These are phyloP conservation scores for Puntigrus tetrazona DNA, from an alignment of 2,113 vertebrate species.

Conservation along the genomic window DNA sequence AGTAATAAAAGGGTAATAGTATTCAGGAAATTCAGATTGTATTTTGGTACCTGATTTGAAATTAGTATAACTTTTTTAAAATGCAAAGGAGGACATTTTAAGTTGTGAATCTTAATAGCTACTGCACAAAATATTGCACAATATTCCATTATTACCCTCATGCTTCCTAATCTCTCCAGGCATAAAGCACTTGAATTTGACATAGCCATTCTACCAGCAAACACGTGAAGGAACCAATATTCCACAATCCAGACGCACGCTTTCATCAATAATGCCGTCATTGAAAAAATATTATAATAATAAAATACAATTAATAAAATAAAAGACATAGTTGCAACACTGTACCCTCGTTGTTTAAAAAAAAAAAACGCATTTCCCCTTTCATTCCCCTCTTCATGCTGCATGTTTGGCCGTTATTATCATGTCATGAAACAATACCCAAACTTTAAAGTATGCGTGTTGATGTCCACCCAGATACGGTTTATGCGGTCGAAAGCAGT, in stretches of 20 bases:
- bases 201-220: neutral
- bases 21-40: too few relatives aligned
- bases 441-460: slow-evolving; percentile 23
- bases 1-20: too few relatives aligned
- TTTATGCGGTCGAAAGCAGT: slow-evolving; percentile 38
- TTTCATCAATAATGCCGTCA: neutral
- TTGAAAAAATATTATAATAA: too few relatives aligned
- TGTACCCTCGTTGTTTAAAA: neutral
- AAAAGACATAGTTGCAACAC: too few relatives aligned
- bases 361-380: neutral
- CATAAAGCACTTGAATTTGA: neutral
- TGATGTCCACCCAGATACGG: slow-evolving; percentile 21
- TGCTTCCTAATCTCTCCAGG: neutral
- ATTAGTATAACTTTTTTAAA: too few relatives aligned
- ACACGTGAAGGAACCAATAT: neutral
- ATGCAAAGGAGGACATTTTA: neutral
- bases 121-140: neutral
- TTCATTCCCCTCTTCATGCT: neutral
- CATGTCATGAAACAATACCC: slow-evolving; percentile 18
- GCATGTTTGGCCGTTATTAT: neutral
- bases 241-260: neutral
- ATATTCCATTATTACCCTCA: neutral
- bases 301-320: too few relatives aligned
- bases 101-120: neutral
- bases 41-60: too few relatives aligned